Evolutionary conservation across 2,797 vertebrate species (phyloP).

Genomic region (Cirrhinus molitorella): DNA sequence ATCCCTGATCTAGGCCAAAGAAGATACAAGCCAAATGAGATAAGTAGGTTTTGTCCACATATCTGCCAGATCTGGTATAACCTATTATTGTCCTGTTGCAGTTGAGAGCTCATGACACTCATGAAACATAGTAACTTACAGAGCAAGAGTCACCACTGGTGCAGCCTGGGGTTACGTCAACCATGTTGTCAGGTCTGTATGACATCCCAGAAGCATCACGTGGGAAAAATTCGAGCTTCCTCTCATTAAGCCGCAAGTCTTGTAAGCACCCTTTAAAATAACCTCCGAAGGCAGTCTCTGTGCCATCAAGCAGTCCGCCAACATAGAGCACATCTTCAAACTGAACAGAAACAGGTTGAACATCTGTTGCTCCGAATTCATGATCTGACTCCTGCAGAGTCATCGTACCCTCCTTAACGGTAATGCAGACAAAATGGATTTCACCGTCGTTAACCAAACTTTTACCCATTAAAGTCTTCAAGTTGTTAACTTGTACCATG

Average conservation of each 20-base stretch:
- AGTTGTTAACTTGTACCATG: constrained; percentile 68
- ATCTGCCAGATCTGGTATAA: not conserved
- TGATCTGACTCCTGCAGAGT: constrained; percentile 75
- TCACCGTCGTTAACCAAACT: constrained; percentile 79
- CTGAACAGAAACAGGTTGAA: constrained; percentile 66
- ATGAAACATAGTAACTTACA: constrained; percentile 70
- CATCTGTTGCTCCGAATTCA: constrained; percentile 59
- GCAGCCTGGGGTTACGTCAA: constrained; percentile 85
- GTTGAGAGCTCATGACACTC: not conserved
- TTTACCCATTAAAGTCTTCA: constrained; percentile 67
- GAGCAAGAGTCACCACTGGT: constrained; percentile 83
- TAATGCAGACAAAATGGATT: constrained; percentile 84
- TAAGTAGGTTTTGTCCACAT: not conserved
- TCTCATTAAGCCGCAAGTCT: constrained; percentile 86
- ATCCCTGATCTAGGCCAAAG: not conserved
- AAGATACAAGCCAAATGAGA: not conserved
- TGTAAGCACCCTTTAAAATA: constrained; percentile 94
- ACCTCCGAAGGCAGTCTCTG: constrained; percentile 73
- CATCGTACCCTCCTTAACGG: constrained; percentile 73
- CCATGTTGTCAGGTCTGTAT: constrained; percentile 70
- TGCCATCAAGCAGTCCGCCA: constrained; percentile 80
- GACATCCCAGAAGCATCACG: constrained; percentile 65
- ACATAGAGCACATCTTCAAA: constrained; percentile 78
- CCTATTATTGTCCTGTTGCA: constrained; percentile 1
- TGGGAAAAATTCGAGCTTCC: constrained; percentile 87